Evolutionary conservation across 92 coral and sea anemone species (phyloP).

Genomic region (Scolanthus callimorphus): DNA sequence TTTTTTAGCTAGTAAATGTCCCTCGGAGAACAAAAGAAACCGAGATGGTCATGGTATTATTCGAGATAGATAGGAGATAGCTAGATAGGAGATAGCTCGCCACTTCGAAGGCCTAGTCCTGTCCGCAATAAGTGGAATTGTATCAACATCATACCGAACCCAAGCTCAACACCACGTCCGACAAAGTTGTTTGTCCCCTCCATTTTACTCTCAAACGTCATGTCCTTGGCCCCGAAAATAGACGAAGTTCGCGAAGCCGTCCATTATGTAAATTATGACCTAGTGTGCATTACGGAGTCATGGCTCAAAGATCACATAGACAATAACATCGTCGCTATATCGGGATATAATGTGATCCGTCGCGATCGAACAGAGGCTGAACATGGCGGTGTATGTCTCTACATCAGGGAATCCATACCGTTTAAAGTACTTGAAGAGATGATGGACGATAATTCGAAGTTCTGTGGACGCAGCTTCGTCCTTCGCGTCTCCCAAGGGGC

Average conservation of each 20-base stretch:
- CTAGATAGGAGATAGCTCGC: too few species aligned
- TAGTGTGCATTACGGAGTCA: conserved; percentile 46
- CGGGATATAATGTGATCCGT: conserved; percentile 55
- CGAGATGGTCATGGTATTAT: too few species aligned
- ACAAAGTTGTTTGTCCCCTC: conserved; percentile 43
- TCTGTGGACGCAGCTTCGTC: conserved; percentile 46
- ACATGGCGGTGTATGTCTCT: conserved; percentile 62
- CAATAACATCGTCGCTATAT: conserved; percentile 38
- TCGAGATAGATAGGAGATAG: too few species aligned
- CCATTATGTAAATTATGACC: conserved; percentile 46
- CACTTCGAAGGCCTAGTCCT: neutral
- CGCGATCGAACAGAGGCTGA: conserved; percentile 30
- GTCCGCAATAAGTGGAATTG: neutral
- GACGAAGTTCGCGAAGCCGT: conserved; percentile 51
- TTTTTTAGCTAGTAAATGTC: too few species aligned
- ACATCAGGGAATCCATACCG: conserved; percentile 6
- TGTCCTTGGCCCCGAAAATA: conserved; percentile 59
- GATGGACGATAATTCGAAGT: conserved; percentile 24
- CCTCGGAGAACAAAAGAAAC: too few species aligned
- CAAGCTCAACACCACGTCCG: conserved; percentile 18
- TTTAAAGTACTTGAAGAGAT: conserved; percentile 12
- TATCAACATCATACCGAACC: neutral
- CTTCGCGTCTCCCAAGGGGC: conserved; percentile 54
- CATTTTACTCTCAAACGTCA: conserved; percentile 41
- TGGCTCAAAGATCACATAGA: conserved; percentile 63